Conservation (phyloP, 1,140 invertebrate species). For the Agrypnia vestita region DNA sequence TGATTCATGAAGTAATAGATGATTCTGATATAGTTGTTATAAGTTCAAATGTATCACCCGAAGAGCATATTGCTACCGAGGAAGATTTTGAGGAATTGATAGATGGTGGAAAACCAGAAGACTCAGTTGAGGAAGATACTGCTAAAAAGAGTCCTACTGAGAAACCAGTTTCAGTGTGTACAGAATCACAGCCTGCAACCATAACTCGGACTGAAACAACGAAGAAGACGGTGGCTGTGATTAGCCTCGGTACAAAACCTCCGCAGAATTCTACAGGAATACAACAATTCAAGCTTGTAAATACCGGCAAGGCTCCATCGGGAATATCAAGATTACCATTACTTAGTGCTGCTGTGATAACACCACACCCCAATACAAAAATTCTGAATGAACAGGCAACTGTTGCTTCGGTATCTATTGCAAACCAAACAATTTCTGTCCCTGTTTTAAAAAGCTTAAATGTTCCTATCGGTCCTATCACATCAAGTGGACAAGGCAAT, state of each 20-base stretch:
- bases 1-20: slow-evolving; percentile 71
- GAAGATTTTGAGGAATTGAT: slow-evolving; percentile 77
- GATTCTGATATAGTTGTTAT: slow-evolving; percentile 78
- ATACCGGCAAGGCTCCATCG: slow-evolving; percentile 64
- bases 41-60: slow-evolving; percentile 75
- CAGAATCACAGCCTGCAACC: slow-evolving; percentile 61
- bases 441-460: slow-evolving; percentile 74
- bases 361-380: slow-evolving; percentile 69
- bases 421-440: slow-evolving; percentile 76
- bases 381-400: slow-evolving; percentile 72
- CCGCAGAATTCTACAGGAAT: slow-evolving; percentile 63
- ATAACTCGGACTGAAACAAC: slow-evolving; percentile 68
- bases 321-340: slow-evolving; percentile 66
- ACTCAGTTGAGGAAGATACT: slow-evolving; percentile 65
- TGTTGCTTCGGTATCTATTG: slow-evolving; percentile 74
- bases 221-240: slow-evolving; percentile 72
- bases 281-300: slow-evolving; percentile 71
- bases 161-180: slow-evolving; percentile 60
- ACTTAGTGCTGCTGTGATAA: slow-evolving; percentile 67
- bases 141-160: slow-evolving; percentile 62
- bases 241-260: slow-evolving; percentile 69
- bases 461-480: slow-evolving; percentile 66
- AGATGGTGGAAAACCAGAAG: slow-evolving; percentile 73
- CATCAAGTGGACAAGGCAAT: slow-evolving; percentile 51
- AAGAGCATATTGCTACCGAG: slow-evolving; percentile 77